Evolutionary conservation across 2,888 invertebrate genomes (phyloP).

Genomic region (Lasioglossum lativentre): DNA sequence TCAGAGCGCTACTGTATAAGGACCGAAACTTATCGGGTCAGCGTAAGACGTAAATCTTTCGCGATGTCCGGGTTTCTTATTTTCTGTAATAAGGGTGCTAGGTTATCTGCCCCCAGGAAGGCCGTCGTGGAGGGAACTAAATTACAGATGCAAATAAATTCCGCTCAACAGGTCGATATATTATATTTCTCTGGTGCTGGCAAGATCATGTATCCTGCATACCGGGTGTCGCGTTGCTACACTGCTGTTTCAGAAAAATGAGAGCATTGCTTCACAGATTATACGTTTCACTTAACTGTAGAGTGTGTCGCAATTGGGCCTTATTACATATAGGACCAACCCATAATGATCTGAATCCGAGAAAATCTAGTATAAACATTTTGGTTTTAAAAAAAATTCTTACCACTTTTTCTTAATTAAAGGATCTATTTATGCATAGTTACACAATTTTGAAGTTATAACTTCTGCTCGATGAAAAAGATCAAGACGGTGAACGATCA

Average conservation of each 20-base stretch:
- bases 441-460: background rate
- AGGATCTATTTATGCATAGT: too few relatives aligned
- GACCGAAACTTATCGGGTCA: background rate
- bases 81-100: constrained; percentile 35
- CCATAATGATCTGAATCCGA: too few relatives aligned
- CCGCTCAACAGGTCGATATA: constrained; percentile 48
- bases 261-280: background rate
- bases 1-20: background rate
- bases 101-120: constrained; percentile 17
- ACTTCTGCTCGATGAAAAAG: background rate
- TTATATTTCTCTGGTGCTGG: constrained; percentile 30
- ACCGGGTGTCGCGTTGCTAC: background rate
- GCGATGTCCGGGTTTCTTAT: constrained; percentile 21
- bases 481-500: background rate
- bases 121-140: constrained; percentile 29
- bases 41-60: constrained; percentile 12
- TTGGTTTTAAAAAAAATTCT: background rate
- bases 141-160: constrained; percentile 49
- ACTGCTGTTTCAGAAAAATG: background rate
- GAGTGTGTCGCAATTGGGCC: too few relatives aligned
- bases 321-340: too few relatives aligned
- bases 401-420: too few relatives aligned
- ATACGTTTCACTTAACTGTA: too few relatives aligned
- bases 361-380: too few relatives aligned
- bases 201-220: constrained; percentile 16